Evolutionary conservation across 2,888 invertebrate genomes (phyloP), one percentile per base, ranked within the genome.

Genomic region (Brachyptera putata): DNA sequence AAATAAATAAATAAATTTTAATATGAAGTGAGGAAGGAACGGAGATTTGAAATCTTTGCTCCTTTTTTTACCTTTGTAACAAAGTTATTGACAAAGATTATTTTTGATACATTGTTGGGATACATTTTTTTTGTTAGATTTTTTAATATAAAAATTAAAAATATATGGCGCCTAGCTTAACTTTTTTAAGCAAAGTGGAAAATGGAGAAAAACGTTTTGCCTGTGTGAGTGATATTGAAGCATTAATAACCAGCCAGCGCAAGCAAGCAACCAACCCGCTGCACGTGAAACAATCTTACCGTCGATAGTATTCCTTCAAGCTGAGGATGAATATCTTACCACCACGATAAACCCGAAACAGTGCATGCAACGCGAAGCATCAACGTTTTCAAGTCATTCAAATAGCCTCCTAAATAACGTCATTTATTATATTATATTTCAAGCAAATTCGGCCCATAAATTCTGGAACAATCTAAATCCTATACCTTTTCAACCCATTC

Each of bases 81-180:
- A 63, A 62, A 62, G 62, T 64, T 70, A 67, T 68, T 69, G 69
- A 77, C 77, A 77, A 77, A 79, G 80, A 80, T 79, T 82, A 82
- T 82, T 82, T 82, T 82, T 83, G 81, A 82, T 82, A 83, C 80
- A 77, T 79, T 81, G 80, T 81, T 81, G 80, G 80, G 76, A 77
- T 76, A 68, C 68, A 68, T 76, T 77, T 77, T 53, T 53, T 77
- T 78, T 77, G 77, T 78, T 78, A 77, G 75, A 76, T 76, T 77
- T 76, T 68, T 76, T 75, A 74, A 75, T 69, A 70, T 64, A 66
- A 64, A 61, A 62, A 65, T 63, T 61, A 63, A 61, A 63, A 53
- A 60, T 24, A 57, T 39, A 49, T 63, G 56, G 46, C 63, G 59
- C 58, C 43, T 62, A 60, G 61, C 63, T 60, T 53, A 22, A 50